A percentile compares a stretch with the other conserved stretches of the same genome.
phyloP scores from a whole-genome alignment of 2,113 vertebrate genomes.

The Solenodon paradoxus region DNA sequence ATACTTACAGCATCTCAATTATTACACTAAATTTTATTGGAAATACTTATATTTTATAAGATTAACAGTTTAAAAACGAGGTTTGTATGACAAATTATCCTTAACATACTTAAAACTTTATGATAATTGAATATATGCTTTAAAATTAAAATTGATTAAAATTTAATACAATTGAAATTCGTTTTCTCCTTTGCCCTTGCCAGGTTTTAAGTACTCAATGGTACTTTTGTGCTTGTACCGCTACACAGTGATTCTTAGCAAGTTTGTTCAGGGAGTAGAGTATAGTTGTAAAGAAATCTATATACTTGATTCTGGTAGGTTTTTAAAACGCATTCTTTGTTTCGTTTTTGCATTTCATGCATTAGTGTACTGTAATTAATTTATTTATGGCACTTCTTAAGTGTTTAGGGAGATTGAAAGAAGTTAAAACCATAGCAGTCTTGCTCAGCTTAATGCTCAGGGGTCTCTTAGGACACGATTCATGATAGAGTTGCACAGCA shows the following conservation, averaged over 20 bases:
- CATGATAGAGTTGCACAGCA: not conserved
- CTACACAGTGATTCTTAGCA: not conserved
- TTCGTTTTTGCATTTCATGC: not conserved
- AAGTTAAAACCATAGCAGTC: not conserved
- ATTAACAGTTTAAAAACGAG: constrained; percentile 8
- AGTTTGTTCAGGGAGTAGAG: not conserved
- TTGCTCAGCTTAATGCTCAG: not conserved
- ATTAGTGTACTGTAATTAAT: not conserved
- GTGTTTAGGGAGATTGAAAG: not conserved
- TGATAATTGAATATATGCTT: not conserved
- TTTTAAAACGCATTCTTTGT: not conserved
- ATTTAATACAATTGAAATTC: not conserved
- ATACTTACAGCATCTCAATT: not conserved
- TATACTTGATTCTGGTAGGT: not conserved
- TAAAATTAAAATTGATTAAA: constrained; percentile 31
- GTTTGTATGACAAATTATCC: not conserved
- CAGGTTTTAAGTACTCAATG: not conserved
- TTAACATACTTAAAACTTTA: not conserved
- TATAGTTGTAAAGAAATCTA: not conserved
- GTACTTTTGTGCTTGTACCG: too few relatives aligned
- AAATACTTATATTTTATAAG: constrained; percentile 21
- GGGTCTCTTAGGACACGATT: not conserved
- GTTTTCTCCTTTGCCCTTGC: not conserved
- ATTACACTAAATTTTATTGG: not conserved
- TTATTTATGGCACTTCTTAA: not conserved